A percentile compares a stretch with the other conserved stretches of the same genome.
These are phyloP conservation scores for Cyrtorhinus lividipennis DNA, from an alignment of 1,140 invertebrate species.

Conservation along the genomic window DNA sequence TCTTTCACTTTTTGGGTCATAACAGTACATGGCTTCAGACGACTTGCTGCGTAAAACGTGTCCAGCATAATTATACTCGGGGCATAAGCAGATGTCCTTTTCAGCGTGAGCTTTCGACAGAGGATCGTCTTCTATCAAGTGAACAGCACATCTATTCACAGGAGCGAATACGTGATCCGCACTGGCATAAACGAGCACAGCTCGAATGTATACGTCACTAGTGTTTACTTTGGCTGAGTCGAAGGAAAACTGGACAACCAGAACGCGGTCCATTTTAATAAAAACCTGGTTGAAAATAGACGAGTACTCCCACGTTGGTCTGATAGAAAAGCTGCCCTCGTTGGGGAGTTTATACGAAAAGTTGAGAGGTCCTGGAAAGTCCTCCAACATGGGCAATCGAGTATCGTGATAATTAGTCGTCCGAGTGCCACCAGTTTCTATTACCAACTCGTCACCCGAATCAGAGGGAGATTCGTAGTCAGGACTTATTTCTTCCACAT, in stretches of 20 bases:
- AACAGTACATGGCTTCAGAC: conserved; percentile 8
- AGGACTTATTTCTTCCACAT: not conserved
- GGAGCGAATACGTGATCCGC: not conserved
- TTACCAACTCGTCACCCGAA: not conserved
- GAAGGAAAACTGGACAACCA: not conserved
- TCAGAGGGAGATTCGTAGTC: not conserved
- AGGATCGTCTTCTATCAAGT: not conserved
- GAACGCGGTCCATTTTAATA: not conserved
- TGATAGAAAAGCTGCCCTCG: not conserved
- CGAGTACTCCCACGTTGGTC: not conserved
- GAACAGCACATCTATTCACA: not conserved
- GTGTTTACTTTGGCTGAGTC: not conserved
- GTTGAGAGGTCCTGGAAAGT: not conserved
- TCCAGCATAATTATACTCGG: not conserved
- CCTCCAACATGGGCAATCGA: not conserved
- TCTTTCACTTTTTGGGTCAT: conserved; percentile 9
- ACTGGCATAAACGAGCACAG: not conserved
- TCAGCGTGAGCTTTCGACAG: conserved; percentile 15
- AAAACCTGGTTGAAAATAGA: not conserved
- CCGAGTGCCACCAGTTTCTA: not conserved
- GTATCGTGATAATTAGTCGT: not conserved
- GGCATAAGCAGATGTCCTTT: not conserved
- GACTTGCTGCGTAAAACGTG: not conserved
- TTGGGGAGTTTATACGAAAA: not conserved
- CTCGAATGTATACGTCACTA: not conserved